phyloP scores from a whole-genome alignment of 2,113 vertebrate genomes.

The Melanerpes aurifrons region DNA sequence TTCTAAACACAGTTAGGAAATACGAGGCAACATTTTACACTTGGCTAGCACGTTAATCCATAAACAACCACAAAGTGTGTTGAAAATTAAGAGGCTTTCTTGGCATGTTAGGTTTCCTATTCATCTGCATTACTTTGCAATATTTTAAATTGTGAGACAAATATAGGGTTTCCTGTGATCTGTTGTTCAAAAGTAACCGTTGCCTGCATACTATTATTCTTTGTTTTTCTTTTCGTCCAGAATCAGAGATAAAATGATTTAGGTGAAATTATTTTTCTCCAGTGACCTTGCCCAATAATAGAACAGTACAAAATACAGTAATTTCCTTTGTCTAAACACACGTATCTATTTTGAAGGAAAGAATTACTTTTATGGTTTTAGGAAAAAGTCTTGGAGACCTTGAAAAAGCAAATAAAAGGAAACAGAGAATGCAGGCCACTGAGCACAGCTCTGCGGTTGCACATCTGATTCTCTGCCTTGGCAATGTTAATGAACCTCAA shows the following conservation, averaged over 20 bases:
- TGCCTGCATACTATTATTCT: neutral
- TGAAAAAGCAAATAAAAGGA: conserved; percentile 83
- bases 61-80: conserved; percentile 65
- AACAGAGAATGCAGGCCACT: conserved; percentile 85
- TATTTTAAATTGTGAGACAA: conserved; percentile 31
- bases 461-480: conserved; percentile 92
- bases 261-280: conserved; percentile 78
- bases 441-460: conserved; percentile 87
- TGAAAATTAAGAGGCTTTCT: conserved; percentile 49
- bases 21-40: conserved; percentile 53
- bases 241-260: conserved; percentile 77
- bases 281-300: conserved; percentile 84
- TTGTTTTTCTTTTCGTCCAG: neutral
- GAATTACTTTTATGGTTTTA: conserved; percentile 84
- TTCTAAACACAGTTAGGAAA: conserved; percentile 72
- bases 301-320: conserved; percentile 83
- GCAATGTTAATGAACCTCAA: conserved; percentile 99
- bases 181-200: conserved; percentile 12
- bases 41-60: conserved; percentile 45
- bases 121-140: conserved; percentile 30
- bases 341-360: conserved; percentile 78
- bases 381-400: conserved; percentile 83
- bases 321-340: conserved; percentile 89
- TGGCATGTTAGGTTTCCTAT: conserved; percentile 45
- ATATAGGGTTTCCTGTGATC: conserved; percentile 14